Percentiles rank a stretch among this genome's conserved stretches.
These are phyloP conservation scores for Monoplex corrugatus DNA, from an alignment of 2,888 invertebrate species.

Conservation along the genomic window DNA sequence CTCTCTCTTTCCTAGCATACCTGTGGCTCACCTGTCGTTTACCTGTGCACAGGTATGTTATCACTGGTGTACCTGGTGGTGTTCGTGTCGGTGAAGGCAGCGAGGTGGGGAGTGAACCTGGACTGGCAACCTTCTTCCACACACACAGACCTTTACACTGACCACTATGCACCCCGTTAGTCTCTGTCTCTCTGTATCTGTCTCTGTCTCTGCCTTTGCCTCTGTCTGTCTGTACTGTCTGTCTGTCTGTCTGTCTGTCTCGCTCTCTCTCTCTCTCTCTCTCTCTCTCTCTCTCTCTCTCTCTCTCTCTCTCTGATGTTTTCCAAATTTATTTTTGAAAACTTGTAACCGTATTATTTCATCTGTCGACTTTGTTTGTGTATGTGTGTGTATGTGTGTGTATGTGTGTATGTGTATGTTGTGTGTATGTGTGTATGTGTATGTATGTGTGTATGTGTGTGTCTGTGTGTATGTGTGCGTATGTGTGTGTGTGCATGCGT, in stretches of 20 bases:
- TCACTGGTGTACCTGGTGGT: conserved; percentile 90
- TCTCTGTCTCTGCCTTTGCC: neutral
- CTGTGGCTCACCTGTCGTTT: neutral
- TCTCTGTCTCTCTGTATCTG: neutral
- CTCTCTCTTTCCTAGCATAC: neutral
- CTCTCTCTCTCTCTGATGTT: neutral
- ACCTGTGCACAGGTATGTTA: conserved; percentile 87
- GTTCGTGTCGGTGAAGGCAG: conserved; percentile 89
- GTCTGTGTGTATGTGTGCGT: conserved; percentile 22
- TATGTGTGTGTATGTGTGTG: neutral
- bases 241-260: neutral
- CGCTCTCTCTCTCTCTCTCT: neutral
- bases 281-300: neutral
- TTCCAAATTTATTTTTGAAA: too few relatives aligned
- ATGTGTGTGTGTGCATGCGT: conserved; percentile 24
- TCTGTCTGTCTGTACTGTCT: neutral
- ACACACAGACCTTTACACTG: neutral
- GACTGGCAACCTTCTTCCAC: conserved; percentile 25
- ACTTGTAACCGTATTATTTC: too few relatives aligned
- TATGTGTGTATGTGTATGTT: neutral
- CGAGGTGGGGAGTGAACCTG: conserved; percentile 89
- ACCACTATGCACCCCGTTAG: neutral
- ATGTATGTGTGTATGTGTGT: neutral
- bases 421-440: neutral
- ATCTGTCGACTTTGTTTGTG: neutral